A percentile compares a stretch with the other conserved stretches of the same genome.
Evolutionary conservation across 2,797 vertebrate species (phyloP).

Genomic region (Pseudopleuronectes americanus): DNA sequence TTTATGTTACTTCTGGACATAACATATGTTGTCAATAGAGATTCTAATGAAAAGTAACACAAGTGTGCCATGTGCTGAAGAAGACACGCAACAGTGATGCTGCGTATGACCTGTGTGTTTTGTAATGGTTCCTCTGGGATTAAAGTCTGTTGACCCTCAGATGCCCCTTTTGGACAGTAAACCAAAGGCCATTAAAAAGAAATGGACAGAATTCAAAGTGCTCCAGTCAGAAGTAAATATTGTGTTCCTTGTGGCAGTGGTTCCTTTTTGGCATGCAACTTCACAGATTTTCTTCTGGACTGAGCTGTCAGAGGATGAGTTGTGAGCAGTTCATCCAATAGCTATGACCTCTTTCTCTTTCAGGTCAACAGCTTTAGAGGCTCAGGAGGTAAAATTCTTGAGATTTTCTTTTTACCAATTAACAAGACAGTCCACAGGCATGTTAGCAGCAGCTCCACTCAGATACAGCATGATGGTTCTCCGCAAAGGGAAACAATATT

Average conservation of each 20-base stretch:
- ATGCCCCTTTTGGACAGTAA: background rate
- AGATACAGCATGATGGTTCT: too few relatives aligned
- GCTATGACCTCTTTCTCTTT: background rate
- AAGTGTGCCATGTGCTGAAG: background rate
- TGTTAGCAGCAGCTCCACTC: too few relatives aligned
- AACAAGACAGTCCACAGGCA: too few relatives aligned
- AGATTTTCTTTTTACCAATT: too few relatives aligned
- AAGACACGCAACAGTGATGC: constrained; percentile 8
- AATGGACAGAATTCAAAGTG: background rate
- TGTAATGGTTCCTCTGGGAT: constrained; percentile 18
- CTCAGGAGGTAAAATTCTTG: too few relatives aligned
- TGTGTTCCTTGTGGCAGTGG: too few relatives aligned
- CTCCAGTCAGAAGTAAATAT: too few relatives aligned
- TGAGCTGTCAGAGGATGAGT: background rate
- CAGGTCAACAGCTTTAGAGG: background rate
- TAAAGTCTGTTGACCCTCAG: background rate
- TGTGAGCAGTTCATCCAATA: background rate
- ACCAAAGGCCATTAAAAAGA: background rate
- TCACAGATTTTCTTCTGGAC: too few relatives aligned
- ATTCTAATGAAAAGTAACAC: constrained; percentile 17
- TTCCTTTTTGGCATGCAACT: too few relatives aligned
- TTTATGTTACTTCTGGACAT: constrained; percentile 11
- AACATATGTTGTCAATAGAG: constrained; percentile 26
- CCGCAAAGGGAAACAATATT: too few relatives aligned
- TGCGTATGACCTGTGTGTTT: constrained; percentile 13